These are phyloP conservation scores for Sericinus montela DNA, from an alignment of 2,888 invertebrate species.

Conservation along the genomic window DNA sequence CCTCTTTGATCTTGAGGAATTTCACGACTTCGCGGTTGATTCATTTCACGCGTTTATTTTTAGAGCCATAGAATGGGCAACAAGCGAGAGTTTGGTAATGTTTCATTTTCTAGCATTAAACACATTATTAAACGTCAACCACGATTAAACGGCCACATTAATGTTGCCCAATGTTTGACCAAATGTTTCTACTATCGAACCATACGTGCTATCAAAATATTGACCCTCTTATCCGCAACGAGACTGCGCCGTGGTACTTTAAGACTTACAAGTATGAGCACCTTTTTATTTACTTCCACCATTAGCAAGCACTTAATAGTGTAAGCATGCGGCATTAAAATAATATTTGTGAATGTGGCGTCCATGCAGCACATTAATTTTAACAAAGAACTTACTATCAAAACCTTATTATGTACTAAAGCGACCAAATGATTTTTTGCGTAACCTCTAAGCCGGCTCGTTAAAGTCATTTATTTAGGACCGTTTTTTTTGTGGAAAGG, in stretches of 20 bases:
- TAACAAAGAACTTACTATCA: conserved; percentile 56
- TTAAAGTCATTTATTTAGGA: conserved; percentile 67
- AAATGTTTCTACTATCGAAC: conserved; percentile 64
- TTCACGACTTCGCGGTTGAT: conserved; percentile 65
- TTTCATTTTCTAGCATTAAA: conserved; percentile 46
- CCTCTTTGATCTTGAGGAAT: conserved; percentile 64
- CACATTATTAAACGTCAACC: too few species aligned
- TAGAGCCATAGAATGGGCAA: conserved; percentile 50
- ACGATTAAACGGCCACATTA: conserved; percentile 52
- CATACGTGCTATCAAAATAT: conserved; percentile 75
- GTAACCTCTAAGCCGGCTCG: conserved; percentile 44
- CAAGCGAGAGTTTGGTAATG: conserved; percentile 45
- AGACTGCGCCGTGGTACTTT: conserved; percentile 60
- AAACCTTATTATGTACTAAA: conserved; percentile 48
- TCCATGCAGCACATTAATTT: conserved; percentile 39
- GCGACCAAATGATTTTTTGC: conserved; percentile 56
- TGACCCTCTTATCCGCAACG: conserved; percentile 71
- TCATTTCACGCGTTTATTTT: conserved; percentile 62
- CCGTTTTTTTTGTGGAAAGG: conserved; percentile 63
- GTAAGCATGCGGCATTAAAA: conserved; percentile 54
- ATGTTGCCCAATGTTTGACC: conserved; percentile 74
- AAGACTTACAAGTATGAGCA: conserved; percentile 60
- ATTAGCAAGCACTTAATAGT: conserved; percentile 65
- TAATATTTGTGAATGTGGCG: conserved; percentile 59
- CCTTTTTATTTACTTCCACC: conserved; percentile 63